phyloP scores from a whole-genome alignment of 2,797 vertebrate species.

The Enteromius treurensis region DNA sequence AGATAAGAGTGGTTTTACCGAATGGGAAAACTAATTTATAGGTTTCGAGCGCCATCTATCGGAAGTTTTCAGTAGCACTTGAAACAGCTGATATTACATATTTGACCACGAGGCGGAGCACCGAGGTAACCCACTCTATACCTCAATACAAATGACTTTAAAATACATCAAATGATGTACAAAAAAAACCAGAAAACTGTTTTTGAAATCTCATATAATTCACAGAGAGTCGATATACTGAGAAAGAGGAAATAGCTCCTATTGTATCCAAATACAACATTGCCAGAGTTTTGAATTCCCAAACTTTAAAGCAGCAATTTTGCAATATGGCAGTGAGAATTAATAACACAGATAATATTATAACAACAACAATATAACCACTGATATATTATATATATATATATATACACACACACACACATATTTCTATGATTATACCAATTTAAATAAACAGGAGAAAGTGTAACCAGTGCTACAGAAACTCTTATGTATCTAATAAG shows the following conservation, averaged over 20 bases:
- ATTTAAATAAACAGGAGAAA: not conserved
- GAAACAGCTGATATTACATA: not conserved
- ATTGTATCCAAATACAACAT: not conserved
- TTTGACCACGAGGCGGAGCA: conserved; percentile 42
- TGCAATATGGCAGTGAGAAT: not conserved
- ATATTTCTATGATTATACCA: not conserved
- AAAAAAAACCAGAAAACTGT: not conserved
- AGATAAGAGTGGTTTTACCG: not conserved
- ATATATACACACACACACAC: no score
- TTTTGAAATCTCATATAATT: conserved; percentile 1
- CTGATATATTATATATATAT: not conserved
- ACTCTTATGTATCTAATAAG: conserved; percentile 62
- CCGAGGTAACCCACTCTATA: not conserved
- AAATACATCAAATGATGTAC: not conserved
- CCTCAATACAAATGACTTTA: not conserved
- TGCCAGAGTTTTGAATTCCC: not conserved
- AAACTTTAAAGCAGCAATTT: not conserved
- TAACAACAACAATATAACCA: not conserved
- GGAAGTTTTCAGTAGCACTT: not conserved
- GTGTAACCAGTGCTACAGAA: conserved; percentile 2
- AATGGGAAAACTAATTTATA: conserved; percentile 4
- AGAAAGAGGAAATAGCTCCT: not conserved
- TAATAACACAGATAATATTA: not conserved
- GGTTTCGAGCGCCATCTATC: conserved; percentile 55
- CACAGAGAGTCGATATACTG: not conserved